phyloP scores from a whole-genome alignment of 1,140 invertebrate genomes.

The Leptinotarsa texana region DNA sequence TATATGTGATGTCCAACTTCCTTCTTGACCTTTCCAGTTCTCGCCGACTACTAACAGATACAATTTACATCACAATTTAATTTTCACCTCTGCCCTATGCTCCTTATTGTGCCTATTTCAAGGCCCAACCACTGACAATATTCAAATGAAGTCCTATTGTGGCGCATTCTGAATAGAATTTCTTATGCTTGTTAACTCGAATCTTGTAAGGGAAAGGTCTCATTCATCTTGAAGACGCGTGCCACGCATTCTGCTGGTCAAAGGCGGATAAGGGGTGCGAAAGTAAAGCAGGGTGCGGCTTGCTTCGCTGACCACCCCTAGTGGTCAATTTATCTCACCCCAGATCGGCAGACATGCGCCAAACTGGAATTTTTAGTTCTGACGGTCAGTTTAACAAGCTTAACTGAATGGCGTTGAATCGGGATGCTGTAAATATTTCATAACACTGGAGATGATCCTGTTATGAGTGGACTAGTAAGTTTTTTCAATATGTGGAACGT shows the following conservation, averaged over 20 bases:
- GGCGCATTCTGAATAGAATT: conserved; percentile 27
- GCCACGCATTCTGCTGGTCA: conserved; percentile 31
- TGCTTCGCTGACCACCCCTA: conserved; percentile 48
- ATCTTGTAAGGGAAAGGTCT: conserved; percentile 22
- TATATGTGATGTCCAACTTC: no score
- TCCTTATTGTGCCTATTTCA: conserved; percentile 17
- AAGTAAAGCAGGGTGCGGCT: conserved; percentile 39
- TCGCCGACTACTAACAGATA: no score
- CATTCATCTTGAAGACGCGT: conserved; percentile 37
- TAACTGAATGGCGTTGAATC: conserved; percentile 17
- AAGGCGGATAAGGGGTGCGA: conserved; percentile 26
- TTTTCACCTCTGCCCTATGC: neutral
- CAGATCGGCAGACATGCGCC: conserved; percentile 31
- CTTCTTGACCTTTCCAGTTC: no score
- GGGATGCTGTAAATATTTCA: conserved; percentile 21
- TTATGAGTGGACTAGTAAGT: conserved; percentile 1
- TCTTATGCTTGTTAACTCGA: conserved; percentile 33
- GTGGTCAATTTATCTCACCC: conserved; percentile 38
- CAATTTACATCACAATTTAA: neutral
- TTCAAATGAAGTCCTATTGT: conserved; percentile 29
- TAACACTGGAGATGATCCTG: conserved; percentile 8
- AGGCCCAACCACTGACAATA: conserved; percentile 12
- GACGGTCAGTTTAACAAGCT: conserved; percentile 29
- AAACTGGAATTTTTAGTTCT: conserved; percentile 4
- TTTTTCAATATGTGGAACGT: neutral